Percentiles rank a stretch among this genome's conserved stretches.
phyloP scores from a whole-genome alignment of 1,140 invertebrate species.

The Battus philenor region DNA sequence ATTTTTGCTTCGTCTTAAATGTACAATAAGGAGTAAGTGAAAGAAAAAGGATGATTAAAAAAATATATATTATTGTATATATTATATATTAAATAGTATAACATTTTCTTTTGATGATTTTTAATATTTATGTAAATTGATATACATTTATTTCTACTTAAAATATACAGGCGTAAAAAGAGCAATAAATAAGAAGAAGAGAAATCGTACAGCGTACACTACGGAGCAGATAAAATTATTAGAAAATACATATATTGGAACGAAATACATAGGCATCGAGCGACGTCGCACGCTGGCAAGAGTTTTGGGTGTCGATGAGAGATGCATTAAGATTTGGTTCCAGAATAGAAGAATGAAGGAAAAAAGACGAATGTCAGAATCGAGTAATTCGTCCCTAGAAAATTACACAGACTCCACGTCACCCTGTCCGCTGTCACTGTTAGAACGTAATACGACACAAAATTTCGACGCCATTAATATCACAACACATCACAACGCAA shows the following conservation, averaged over 20 bases:
- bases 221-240: constrained; percentile 43
- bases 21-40: too few relatives aligned
- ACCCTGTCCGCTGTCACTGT: too few relatives aligned
- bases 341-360: constrained; percentile 98
- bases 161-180: constrained; percentile 22
- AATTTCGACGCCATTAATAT: too few relatives aligned
- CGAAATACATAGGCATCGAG: neutral
- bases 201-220: constrained; percentile 47
- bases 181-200: constrained; percentile 46
- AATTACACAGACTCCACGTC: constrained; percentile 20
- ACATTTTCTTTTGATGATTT: constrained; percentile 1
- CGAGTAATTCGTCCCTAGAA: constrained; percentile 22
- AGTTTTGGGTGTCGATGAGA: neutral
- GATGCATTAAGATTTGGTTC: constrained; percentile 94
- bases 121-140: too few relatives aligned
- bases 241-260: constrained; percentile 21
- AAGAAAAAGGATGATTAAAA: too few relatives aligned
- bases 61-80: too few relatives aligned
- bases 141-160: neutral
- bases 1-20: too few relatives aligned
- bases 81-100: neutral
- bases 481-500: neutral
- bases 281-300: neutral
- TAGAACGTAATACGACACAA: too few relatives aligned
- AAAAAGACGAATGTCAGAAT: constrained; percentile 84